Conservation (phyloP, 2,797 vertebrate genomes). For the Mormyrops attenuatus region DNA sequence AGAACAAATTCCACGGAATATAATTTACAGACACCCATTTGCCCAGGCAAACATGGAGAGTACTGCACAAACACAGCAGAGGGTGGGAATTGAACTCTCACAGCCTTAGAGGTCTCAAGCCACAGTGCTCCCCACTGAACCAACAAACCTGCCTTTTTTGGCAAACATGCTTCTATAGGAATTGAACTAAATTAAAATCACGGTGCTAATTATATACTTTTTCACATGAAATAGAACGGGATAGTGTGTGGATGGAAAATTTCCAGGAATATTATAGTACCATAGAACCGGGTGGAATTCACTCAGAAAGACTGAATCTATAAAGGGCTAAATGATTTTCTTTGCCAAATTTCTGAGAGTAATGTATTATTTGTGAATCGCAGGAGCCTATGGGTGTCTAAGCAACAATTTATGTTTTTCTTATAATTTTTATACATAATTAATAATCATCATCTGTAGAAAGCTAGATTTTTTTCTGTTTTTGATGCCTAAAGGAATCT, state of each 20-base stretch:
- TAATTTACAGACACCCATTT: neutral
- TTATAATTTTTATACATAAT: slow-evolving; percentile 58
- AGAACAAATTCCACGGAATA: neutral
- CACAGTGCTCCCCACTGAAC: neutral
- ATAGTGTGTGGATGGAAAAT: neutral
- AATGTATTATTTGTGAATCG: neutral
- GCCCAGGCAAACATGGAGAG: neutral
- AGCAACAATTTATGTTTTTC: slow-evolving; percentile 51
- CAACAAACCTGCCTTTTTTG: neutral
- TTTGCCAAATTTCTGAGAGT: neutral
- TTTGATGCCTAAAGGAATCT: slow-evolving; percentile 51
- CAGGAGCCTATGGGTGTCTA: slow-evolving; percentile 25
- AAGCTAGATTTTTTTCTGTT: slow-evolving; percentile 27
- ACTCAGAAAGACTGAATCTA: neutral
- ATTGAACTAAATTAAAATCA: neutral
- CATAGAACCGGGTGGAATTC: neutral
- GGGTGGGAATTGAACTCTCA: neutral
- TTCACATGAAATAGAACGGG: neutral
- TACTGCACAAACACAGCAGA: neutral
- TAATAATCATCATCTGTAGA: slow-evolving; percentile 59
- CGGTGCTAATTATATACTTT: neutral
- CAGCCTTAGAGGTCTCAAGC: neutral
- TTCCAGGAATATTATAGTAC: neutral
- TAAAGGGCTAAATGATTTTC: neutral
- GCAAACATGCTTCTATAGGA: neutral